Evolutionary conservation across 1,140 invertebrate species (phyloP), one percentile per base, ranked within the genome.

Genomic region (Leucophenga varia): DNA sequence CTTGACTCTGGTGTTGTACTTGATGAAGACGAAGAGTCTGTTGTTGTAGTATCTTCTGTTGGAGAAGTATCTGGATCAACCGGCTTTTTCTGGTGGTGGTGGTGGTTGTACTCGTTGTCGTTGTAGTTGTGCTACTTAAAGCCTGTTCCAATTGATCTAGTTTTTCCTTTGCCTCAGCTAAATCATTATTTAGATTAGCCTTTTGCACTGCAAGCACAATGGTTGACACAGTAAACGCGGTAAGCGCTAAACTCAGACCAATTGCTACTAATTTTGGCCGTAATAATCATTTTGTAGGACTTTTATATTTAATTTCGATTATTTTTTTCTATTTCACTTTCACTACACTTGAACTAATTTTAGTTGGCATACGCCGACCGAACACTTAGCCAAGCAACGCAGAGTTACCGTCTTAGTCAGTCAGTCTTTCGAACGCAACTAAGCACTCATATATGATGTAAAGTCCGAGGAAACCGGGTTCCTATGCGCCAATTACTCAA

Each of bases 221-320:
- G 7, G 76, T 78, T 0, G 78, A 76, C 2, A 79, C 55, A 19
- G 75, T 68, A 32, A 80, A 77, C 18, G 77, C 71, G 0, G 70
- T 73, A 8, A 71, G 48, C 6, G 70, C 61, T 19, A 74, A 49
- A 34, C 67, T 40, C 39, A 74, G 47, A 5, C 46, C 50, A 31
- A 73, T 73, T 18, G 63, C 49, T 7, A 73, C 54, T 49, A 72
- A 28, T 37, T 73, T n/a, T 73, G 2, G 65, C 57, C 10, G 65
- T 72, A 20, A 72, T 55, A 30, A 73, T 63, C 70, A 72, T 72
- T n/a, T 12, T 37, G n/a, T 45, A 8, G 10, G 14, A 13, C 30
- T 9, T 14, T 18, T 25, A 25, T 10, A 25, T 10, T 25, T 25
- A 5, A 25, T n/a, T n/a, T n/a, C n/a, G n/a, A n/a, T n/a, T n/a